These are phyloP conservation scores for Diorhabda elongata DNA, from an alignment of 1,140 invertebrate genomes.

Conservation along the genomic window DNA sequence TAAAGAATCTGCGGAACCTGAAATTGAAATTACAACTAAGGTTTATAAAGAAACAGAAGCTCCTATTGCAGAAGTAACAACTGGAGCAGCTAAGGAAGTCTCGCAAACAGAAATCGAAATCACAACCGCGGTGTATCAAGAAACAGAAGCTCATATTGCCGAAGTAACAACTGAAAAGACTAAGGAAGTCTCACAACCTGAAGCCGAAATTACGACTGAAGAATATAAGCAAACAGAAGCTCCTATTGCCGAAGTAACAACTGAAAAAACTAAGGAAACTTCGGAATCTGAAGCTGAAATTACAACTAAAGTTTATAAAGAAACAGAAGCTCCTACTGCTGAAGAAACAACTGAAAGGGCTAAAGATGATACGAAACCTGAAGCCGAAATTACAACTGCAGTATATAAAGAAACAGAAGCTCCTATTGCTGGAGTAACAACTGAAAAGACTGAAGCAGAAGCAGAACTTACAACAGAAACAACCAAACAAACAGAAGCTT, in stretches of 20 bases:
- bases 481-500: constrained; percentile 9
- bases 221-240: neutral
- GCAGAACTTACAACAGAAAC: constrained; percentile 19
- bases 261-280: neutral
- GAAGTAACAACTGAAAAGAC: neutral
- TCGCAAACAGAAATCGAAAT: too few relatives aligned
- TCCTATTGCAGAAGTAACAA: neutral
- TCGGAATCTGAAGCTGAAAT: neutral
- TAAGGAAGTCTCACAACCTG: neutral
- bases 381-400: neutral
- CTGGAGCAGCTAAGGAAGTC: neutral
- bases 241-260: neutral
- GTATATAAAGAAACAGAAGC: neutral
- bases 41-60: constrained; percentile 7
- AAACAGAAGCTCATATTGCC: neutral
- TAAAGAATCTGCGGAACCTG: neutral
- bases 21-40: neutral
- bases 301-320: constrained; percentile 5
- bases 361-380: constrained; percentile 6
- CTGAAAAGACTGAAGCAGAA: constrained; percentile 6
- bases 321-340: neutral
- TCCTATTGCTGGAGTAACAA: neutral
- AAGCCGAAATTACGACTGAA: neutral
- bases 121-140: constrained; percentile 18
- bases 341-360: constrained; percentile 10